Evolutionary conservation across 2,113 vertebrate genomes (phyloP).

Genomic region (Pithys albifrons): DNA sequence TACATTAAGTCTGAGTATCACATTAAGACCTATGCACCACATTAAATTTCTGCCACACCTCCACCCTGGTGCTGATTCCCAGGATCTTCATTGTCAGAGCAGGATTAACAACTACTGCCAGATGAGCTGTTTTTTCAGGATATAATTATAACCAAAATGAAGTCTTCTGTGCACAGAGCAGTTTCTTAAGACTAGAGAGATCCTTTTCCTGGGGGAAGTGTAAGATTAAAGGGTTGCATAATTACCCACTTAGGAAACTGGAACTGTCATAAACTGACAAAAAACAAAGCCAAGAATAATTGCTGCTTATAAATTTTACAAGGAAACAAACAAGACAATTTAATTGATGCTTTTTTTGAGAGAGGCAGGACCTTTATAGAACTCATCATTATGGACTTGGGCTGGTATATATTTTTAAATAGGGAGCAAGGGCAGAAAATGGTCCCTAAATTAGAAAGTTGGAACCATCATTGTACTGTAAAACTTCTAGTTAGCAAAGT

Average conservation of each 20-base stretch:
- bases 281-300: slow-evolving; percentile 39
- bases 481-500: neutral
- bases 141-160: neutral
- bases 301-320: slow-evolving; percentile 17
- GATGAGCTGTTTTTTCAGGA: neutral
- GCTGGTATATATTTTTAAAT: neutral
- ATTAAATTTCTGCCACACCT: neutral
- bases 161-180: neutral
- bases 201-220: neutral
- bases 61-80: neutral
- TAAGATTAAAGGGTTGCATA: slow-evolving; percentile 22
- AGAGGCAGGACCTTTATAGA: neutral
- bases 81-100: neutral
- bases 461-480: neutral
- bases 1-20: neutral
- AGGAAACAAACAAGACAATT: slow-evolving; percentile 23
- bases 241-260: slow-evolving; percentile 22
- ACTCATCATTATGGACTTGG: neutral
- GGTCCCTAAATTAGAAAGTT: neutral
- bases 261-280: slow-evolving; percentile 26
- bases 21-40: neutral
- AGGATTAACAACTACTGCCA: neutral
- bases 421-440: neutral
- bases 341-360: neutral
- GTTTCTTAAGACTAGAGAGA: neutral